Evolutionary conservation across 2,113 vertebrate species (phyloP), one percentile per base, ranked within the genome.

Genomic region (Scopus umbretta): DNA sequence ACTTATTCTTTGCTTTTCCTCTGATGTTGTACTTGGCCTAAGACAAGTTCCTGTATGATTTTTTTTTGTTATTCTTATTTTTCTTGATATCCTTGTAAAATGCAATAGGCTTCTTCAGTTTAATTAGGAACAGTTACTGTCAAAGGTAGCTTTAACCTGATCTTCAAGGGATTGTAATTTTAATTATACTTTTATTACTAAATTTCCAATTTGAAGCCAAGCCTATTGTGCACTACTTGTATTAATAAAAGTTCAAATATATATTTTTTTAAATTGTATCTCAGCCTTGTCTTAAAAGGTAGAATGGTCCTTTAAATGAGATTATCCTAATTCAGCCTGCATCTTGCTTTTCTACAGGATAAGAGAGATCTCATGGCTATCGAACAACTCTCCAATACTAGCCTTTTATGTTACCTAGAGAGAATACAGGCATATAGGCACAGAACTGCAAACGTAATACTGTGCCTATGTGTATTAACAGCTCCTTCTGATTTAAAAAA

Each of bases 181-280:
- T 87, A 92, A 91, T 93, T 84, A 71, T 45, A 47, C 29, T 63
- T 87, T 86, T 93, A 86, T 78, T 88, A 85, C 61, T 79, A 92
- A 78, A 75, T 75, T 85, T 68, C 61, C 19, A 15, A 36, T 52
- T 82, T 87, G 55, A 70, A 87, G 72, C 61, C 86, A 75, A 79
- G 76, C 32, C 63, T 59, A 2, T 70, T 62, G 52, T 56, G 38
- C 32, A 22, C 55, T 86, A 19, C 20, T 83, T 13, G 6, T 10
- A 13, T 34, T 49, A n/a, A 59, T 16, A 38, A 36, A 81, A 20
- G 22, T 68, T 80, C 16, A 21, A 17, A 81, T 62, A 15, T 8
- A 13, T 52, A 16, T 52, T 29, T 34, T 34, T 38, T 43, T 8
- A 47, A 72, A 68, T 26, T 74, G 11, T 36, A 47, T 47, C 49